These are phyloP conservation scores for Paracyclopina nana DNA, from an alignment of 1,140 invertebrate genomes.

Conservation along the genomic window DNA sequence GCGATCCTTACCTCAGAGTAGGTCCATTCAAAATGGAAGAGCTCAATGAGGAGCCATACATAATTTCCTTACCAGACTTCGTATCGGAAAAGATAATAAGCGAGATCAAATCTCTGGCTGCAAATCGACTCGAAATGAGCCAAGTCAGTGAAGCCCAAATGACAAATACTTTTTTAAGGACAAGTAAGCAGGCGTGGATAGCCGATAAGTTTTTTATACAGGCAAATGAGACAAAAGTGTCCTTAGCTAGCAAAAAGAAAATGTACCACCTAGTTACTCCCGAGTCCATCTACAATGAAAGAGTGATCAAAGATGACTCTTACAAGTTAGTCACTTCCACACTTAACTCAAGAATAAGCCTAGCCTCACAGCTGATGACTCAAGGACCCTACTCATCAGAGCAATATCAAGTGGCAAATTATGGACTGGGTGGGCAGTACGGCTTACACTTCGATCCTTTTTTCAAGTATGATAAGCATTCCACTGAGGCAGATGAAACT, in stretches of 20 bases:
- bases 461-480: background rate
- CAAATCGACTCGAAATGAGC: background rate
- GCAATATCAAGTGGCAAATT: constrained; percentile 32
- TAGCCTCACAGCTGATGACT: background rate
- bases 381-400: no score
- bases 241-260: no score
- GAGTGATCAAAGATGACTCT: no score
- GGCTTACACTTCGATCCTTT: constrained; percentile 30
- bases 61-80: constrained; percentile 33
- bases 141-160: background rate
- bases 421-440: constrained; percentile 43
- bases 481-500: background rate
- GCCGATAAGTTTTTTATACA: no score
- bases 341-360: no score
- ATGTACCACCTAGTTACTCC: no score
- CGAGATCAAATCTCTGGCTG: constrained; percentile 30
- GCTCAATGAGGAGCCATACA: constrained; percentile 29
- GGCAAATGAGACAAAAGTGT: no score
- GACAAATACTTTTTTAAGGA: no score
- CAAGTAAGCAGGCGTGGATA: constrained; percentile 9
- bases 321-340: no score
- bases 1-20: constrained; percentile 28
- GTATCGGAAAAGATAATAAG: constrained; percentile 30
- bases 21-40: constrained; percentile 33
- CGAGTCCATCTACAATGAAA: no score